Conservation (phyloP, 2,888 invertebrate species). For the Archips crataeganus region DNA sequence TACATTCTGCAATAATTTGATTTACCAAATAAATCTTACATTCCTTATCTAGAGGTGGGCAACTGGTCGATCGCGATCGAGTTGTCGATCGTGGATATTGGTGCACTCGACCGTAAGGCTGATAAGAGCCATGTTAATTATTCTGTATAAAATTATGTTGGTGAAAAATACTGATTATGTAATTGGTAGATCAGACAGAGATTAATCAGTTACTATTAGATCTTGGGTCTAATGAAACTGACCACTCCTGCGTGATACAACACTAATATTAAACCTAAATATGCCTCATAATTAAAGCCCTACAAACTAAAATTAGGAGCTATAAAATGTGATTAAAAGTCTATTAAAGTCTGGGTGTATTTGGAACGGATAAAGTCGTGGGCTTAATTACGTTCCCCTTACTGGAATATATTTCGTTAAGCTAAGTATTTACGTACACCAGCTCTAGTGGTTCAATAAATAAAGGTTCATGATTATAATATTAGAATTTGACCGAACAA, state of each 20-base stretch:
- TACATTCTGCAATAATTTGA: background rate
- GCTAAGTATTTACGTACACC: background rate
- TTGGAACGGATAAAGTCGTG: slow-evolving; percentile 17
- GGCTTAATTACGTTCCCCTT: slow-evolving; percentile 15
- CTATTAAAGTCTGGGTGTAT: slow-evolving; percentile 19
- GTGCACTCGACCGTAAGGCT: too few relatives aligned
- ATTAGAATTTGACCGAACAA: too few relatives aligned
- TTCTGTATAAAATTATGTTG: too few relatives aligned
- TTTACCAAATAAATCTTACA: background rate
- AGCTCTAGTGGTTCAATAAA: too few relatives aligned
- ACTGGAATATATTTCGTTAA: slow-evolving; percentile 11
- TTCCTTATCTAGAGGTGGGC: background rate
- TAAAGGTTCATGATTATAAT: too few relatives aligned
- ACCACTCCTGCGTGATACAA: background rate
- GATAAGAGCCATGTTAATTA: too few relatives aligned
- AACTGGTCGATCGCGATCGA: too few relatives aligned
- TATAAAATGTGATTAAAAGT: slow-evolving; percentile 20
- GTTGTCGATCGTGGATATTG: too few relatives aligned
- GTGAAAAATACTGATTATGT: too few relatives aligned
- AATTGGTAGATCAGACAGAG: too few relatives aligned
- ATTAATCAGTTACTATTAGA: too few relatives aligned
- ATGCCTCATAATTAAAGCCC: slow-evolving; percentile 8
- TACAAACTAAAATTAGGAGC: slow-evolving; percentile 6
- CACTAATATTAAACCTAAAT: background rate
- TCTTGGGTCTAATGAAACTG: too few relatives aligned